These are phyloP conservation scores for Liparis tanakae DNA, from an alignment of 2,797 vertebrate genomes.

Conservation along the genomic window DNA sequence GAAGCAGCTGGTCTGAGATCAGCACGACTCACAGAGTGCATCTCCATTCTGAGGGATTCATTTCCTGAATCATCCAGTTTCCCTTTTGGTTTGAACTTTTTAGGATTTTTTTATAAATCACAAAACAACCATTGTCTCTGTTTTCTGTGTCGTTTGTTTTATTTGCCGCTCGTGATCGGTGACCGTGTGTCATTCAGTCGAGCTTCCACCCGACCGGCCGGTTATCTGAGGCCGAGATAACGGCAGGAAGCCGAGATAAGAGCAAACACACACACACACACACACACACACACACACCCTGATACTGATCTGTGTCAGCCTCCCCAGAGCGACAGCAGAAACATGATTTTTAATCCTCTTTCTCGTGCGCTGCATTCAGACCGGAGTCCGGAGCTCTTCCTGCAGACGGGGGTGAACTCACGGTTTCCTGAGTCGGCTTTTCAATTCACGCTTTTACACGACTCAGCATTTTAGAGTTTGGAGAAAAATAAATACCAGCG, in stretches of 20 bases:
- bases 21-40: conserved; percentile 38
- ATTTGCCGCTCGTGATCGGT: conserved; percentile 34
- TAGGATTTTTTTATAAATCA: background rate
- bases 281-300: conserved; percentile 36
- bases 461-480: background rate
- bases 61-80: too few relatives aligned
- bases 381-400: too few relatives aligned
- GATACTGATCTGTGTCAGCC: conserved; percentile 61
- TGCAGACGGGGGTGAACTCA: background rate
- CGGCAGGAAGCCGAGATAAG: conserved; percentile 45
- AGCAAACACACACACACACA: conserved; percentile 43
- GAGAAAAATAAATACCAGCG: conserved; percentile 1
- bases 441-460: conserved; percentile 12
- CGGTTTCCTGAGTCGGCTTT: background rate
- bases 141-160: background rate
- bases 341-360: background rate
- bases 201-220: background rate
- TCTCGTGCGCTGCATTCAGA: too few relatives aligned
- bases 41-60: conserved; percentile 42
- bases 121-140: background rate
- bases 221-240: conserved; percentile 46
- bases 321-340: conserved; percentile 31
- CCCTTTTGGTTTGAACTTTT: background rate
- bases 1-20: conserved; percentile 45
- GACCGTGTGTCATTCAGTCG: conserved; percentile 59